Evolutionary conservation across 1,140 invertebrate species (phyloP).

Genomic region (Drosophila subobscura): DNA sequence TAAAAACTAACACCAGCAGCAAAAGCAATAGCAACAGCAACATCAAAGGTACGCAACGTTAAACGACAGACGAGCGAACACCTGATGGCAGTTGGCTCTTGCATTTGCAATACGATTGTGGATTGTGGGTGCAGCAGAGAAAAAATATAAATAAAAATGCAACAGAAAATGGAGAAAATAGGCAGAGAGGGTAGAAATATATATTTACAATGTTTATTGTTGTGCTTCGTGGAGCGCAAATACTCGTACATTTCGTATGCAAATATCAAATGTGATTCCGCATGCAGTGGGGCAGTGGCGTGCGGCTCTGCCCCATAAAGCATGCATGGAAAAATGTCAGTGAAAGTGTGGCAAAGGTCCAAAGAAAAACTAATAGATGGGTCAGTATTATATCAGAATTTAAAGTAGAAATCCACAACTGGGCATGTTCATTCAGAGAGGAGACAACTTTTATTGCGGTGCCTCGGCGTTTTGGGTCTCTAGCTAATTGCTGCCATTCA

Average conservation of each 20-base stretch:
- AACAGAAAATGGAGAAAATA: too few relatives aligned
- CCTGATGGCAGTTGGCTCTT: too few relatives aligned
- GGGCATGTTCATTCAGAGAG: slow-evolving; percentile 1
- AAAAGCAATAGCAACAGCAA: slow-evolving; percentile 23
- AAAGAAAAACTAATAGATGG: slow-evolving; percentile 1
- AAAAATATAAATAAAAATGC: slow-evolving; percentile 43
- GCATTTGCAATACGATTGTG: slow-evolving; percentile 37
- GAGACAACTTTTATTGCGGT: neutral
- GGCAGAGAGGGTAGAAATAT: slow-evolving; percentile 5
- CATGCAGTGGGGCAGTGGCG: slow-evolving; percentile 44
- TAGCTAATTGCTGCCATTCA: slow-evolving; percentile 70
- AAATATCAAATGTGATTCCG: slow-evolving; percentile 76
- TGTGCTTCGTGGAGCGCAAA: slow-evolving; percentile 77
- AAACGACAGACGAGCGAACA: slow-evolving; percentile 24
- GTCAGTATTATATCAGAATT: slow-evolving; percentile 9
- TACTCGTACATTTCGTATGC: slow-evolving; percentile 70
- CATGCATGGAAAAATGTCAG: slow-evolving; percentile 45
- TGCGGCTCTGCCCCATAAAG: slow-evolving; percentile 37
- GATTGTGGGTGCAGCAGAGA: slow-evolving; percentile 33
- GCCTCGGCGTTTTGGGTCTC: slow-evolving; percentile 41
- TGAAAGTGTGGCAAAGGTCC: slow-evolving; percentile 31
- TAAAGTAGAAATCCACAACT: slow-evolving; percentile 42
- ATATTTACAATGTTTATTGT: slow-evolving; percentile 81
- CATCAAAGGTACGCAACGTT: slow-evolving; percentile 4
- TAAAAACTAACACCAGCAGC: slow-evolving; percentile 68